A percentile compares a stretch with the other conserved stretches of the same genome.
phyloP scores from a whole-genome alignment of 1,140 invertebrate genomes.

The Lepidotrigona ventralis region DNA sequence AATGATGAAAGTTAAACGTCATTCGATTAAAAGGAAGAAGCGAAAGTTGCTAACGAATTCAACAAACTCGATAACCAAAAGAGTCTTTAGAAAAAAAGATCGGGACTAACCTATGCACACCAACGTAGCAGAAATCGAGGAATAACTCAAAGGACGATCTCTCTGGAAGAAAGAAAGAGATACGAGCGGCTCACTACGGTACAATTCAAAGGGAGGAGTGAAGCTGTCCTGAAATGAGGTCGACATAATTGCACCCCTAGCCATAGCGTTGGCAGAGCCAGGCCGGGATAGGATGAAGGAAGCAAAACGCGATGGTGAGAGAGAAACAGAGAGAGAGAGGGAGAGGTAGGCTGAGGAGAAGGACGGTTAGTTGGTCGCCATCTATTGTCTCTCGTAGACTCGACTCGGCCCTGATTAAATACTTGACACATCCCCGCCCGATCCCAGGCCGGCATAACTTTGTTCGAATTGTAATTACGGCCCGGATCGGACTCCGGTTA shows the following conservation, averaged over 20 bases:
- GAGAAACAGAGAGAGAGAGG: constrained; percentile 39
- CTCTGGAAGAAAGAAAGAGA: not conserved
- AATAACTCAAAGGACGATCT: constrained; percentile 8
- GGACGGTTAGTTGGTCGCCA: constrained; percentile 62
- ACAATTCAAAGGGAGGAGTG: constrained; percentile 51
- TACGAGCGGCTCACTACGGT: constrained; percentile 17
- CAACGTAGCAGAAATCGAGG: not conserved
- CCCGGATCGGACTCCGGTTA: constrained; percentile 60
- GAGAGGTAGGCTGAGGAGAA: constrained; percentile 45
- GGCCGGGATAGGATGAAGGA: constrained; percentile 31
- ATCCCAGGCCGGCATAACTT: constrained; percentile 75
- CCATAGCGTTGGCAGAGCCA: constrained; percentile 43
- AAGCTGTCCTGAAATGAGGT: constrained; percentile 65
- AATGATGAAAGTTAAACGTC: too few species aligned
- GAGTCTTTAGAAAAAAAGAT: too few species aligned
- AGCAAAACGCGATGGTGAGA: constrained; percentile 37
- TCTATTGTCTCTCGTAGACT: constrained; percentile 77
- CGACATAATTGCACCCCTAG: constrained; percentile 67
- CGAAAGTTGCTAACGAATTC: too few species aligned
- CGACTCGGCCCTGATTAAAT: constrained; percentile 77
- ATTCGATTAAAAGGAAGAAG: too few species aligned
- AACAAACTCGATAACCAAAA: too few species aligned
- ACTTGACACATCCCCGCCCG: constrained; percentile 77
- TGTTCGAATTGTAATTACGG: constrained; percentile 79
- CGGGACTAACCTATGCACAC: too few species aligned